Evolutionary conservation across 2,113 vertebrate species (phyloP).

Genomic region (Lontra canadensis): DNA sequence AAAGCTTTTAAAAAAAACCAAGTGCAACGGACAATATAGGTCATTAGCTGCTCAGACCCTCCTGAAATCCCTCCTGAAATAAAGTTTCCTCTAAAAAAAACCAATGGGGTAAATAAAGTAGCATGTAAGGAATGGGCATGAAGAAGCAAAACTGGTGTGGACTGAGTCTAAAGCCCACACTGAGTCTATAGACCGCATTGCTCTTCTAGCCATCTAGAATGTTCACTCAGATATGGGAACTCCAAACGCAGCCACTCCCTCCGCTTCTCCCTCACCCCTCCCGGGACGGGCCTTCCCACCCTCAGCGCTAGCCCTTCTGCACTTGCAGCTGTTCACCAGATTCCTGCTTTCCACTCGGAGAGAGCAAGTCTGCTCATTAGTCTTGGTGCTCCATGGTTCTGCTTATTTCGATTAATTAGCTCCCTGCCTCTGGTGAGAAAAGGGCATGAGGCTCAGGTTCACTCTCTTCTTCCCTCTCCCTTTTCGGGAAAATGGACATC

Average conservation of each 20-base stretch:
- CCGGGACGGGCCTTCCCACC: accelerated
- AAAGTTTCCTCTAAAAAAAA: constrained; percentile 23
- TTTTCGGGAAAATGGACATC: not conserved
- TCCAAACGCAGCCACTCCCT: not conserved
- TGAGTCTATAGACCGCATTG: not conserved
- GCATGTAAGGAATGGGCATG: too few species aligned
- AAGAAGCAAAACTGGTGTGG: not conserved
- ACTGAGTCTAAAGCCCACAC: not conserved
- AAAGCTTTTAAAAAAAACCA: not conserved
- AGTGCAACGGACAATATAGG: not conserved
- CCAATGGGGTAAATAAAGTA: not conserved
- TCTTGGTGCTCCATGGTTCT: constrained; percentile 47
- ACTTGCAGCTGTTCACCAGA: not conserved
- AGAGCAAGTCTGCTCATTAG: constrained; percentile 45
- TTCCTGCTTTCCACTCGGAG: constrained; percentile 27
- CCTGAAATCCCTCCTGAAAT: not conserved
- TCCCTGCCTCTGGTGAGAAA: constrained; percentile 37
- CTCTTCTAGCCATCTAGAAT: not conserved
- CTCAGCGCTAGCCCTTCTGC: not conserved
- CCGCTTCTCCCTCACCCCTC: not conserved
- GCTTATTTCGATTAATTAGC: constrained; percentile 57
- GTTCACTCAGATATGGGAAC: not conserved
- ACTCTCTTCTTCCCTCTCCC: not conserved
- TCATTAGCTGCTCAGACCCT: not conserved
- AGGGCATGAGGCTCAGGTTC: not conserved